Conservation (phyloP, 1,140 invertebrate genomes). For the Nasonia longicornis region DNA sequence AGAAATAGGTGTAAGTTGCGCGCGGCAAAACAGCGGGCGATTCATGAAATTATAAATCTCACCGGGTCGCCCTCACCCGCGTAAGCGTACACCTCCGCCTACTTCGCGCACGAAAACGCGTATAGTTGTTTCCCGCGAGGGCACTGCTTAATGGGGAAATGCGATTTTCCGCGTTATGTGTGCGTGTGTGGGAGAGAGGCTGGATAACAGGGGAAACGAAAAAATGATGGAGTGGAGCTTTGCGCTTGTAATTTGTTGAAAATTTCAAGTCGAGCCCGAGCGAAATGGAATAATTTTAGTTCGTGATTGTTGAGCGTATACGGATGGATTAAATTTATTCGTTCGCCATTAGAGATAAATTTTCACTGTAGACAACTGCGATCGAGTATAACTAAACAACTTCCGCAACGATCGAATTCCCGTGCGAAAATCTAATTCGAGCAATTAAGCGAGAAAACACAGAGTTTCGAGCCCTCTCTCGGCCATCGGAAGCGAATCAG, state of each 20-base stretch:
- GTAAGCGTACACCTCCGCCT: neutral
- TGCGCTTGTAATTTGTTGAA: no score
- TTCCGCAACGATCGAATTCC: no score
- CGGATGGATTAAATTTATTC: neutral
- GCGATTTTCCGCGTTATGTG: neutral
- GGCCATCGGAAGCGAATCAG: neutral
- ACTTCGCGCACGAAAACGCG: neutral
- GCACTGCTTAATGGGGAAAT: constrained; percentile 5
- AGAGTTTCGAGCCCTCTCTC: no score
- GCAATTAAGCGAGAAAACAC: no score
- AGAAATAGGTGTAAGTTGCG: constrained; percentile 37
- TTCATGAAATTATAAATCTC: constrained; percentile 40
- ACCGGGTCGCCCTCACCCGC: neutral
- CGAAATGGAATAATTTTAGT: no score
- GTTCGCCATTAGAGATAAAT: no score
- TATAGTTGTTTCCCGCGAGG: neutral
- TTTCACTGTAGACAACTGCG: no score
- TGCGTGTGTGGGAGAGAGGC: neutral
- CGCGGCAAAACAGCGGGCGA: constrained; percentile 30
- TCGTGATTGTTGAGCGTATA: no score
- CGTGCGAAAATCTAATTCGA: no score
- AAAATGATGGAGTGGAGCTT: neutral
- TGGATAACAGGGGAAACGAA: neutral
- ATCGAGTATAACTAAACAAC: no score
- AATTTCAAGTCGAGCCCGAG: no score